Evolutionary conservation across 2,888 invertebrate species (phyloP), one percentile per base, ranked within the genome.

Genomic region (Microchrysa polita): DNA sequence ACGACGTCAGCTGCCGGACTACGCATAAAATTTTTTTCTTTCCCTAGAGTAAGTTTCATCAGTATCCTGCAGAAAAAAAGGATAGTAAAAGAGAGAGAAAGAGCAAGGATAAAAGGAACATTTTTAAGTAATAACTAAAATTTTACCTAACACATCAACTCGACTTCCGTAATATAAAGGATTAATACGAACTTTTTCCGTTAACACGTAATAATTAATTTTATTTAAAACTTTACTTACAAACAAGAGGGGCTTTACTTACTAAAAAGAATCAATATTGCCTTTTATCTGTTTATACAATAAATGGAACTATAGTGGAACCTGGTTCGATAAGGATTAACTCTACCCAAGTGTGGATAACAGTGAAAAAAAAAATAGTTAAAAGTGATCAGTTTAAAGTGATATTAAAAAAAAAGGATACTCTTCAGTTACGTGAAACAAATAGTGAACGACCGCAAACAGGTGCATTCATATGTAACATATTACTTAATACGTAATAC

Each of bases 1-100:
- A 83, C 84, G 81, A 85, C 84, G 84, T 83, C 84, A 85, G 84
- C 85, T 85, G 85, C 83, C 84, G 84, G 84, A 84, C 82, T 82
- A 82, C 67, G 69, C 61, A 74, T 59, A 83, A 80, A 82, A 82
- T 81, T 83, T 78, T 34, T 34, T 83, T 83, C 82, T 83, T 84
- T 83, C 83, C 84, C 82, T 83, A 84, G 77, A 85, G 84, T 84
- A 84, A 84, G 84, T 84, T 81, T 79, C 55, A 48, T 42, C 63
- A 5, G 7, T 5, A 7, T 74, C 63, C 60, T 73, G n/a, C n/a
- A n/a, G n/a, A n/a, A n/a, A n/a, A n/a, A n/a, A n/a, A n/a, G n/a
- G n/a, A n/a, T n/a, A n/a, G n/a, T 60, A 44, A 75, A 72, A 71
- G 76, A 72, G 72, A 74, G 76, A 57, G 4, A 34, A 2, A 34